Base-by-base conservation (phyloP, 2,888 invertebrate genomes). In the Nycteola revayana region DNA sequence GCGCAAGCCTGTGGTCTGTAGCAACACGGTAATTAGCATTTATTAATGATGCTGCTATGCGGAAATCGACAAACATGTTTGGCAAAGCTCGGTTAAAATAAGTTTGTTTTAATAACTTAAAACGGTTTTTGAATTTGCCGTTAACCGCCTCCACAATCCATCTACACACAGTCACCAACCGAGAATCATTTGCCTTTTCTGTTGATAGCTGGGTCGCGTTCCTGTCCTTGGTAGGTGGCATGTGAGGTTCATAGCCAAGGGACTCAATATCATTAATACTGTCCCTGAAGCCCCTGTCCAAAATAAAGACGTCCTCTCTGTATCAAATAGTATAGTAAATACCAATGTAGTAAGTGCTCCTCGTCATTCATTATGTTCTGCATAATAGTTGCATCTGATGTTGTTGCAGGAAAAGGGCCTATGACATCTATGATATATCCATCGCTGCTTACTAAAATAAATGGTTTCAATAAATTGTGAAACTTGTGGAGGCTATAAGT, bases 81-180 rank as follows among this genome's bases (percentile, higher is more conserved):
- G 28, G 29, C 7, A 35, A 35, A 5, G 35, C 25, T 20, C 29
- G 11, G 28, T 37, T 32, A 20, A 32, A 32, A 25, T 37, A 37
- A 20, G 24, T 25, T 28, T 32, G 32, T 10, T 28, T 24, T 8
- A 37, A 33, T 17, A 29, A 9, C 14, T 33, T 32, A 25, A 32
- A 38, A 25, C 22, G 17, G n/a, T 14, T 23, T 25, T 36, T 36
- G 9, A 36, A 25, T 8, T 20, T 9, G 9, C 32, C 37, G 28
- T 37, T 37, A 7, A 37, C 21, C 10, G 26, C 27, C 18, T 39
- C 39, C 17, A 39, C 39, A n/a, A 33, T 26, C 33, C 38, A 38
- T 22, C 38, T 28, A 21, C 14, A 22, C n/a, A 29, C 26, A 7
- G 37, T 38, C 9, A 38, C 28, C 11, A 25, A n/a, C 9, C 38